Evolutionary conservation across 92 coral and sea anemone genomes (phyloP).

Genomic region (Bergia sp.): DNA sequence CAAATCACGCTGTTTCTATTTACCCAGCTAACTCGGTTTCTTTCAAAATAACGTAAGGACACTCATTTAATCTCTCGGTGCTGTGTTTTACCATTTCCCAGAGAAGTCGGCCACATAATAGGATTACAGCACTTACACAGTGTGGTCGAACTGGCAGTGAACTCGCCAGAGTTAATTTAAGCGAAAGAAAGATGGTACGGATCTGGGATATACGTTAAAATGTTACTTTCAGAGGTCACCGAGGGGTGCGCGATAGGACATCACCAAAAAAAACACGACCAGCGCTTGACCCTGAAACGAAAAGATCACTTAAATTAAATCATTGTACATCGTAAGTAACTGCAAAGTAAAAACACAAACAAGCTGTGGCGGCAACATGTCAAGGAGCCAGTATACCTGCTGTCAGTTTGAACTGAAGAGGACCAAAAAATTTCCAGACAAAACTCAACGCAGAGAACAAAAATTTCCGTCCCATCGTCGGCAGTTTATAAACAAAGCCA

Average conservation of each 20-base stretch:
- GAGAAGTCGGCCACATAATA: not conserved
- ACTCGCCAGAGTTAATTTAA: not conserved
- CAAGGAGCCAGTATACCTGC: not conserved
- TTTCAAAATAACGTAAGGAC: not conserved
- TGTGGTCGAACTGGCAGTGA: constrained; percentile 8
- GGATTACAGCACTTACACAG: not conserved
- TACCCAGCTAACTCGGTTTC: not conserved
- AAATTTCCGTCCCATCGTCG: not conserved
- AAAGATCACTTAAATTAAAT: constrained; percentile 63
- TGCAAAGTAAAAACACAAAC: constrained; percentile 37
- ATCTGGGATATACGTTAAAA: constrained; percentile 1
- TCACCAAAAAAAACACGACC: constrained; percentile 52
- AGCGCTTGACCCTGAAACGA: constrained; percentile 63
- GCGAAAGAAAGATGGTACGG: not conserved
- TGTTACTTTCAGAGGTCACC: constrained; percentile 37
- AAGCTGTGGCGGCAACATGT: not conserved
- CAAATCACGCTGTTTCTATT: not conserved
- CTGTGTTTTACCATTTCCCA: not conserved
- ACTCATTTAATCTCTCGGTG: not conserved
- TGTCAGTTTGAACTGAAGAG: constrained; percentile 21
- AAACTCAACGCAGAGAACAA: not conserved
- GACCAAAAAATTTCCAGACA: not conserved
- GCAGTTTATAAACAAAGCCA: constrained; percentile 16
- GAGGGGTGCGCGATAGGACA: constrained; percentile 56
- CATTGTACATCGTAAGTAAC: constrained; percentile 48